Evolutionary conservation across 2,797 vertebrate genomes (phyloP).

Genomic region (Takifugu ocellatus): DNA sequence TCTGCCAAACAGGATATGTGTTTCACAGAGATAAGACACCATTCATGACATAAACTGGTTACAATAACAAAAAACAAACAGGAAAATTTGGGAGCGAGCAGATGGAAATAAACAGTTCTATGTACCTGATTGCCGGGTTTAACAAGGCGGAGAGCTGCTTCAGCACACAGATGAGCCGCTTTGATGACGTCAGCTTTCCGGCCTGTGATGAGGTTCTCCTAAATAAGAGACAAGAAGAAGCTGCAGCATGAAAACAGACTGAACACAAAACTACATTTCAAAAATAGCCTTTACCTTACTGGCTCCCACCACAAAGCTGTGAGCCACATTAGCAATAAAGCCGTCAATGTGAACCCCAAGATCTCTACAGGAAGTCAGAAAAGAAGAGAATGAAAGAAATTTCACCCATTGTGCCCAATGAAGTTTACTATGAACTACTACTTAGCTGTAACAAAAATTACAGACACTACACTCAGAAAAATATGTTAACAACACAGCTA

Average conservation of each 20-base stretch:
- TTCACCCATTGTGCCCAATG: neutral
- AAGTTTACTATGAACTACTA: no score
- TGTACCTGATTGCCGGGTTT: conserved; percentile 94
- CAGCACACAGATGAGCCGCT: conserved; percentile 91
- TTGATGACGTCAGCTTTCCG: conserved; percentile 94
- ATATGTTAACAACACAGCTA: conserved; percentile 16
- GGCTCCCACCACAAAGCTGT: conserved; percentile 88
- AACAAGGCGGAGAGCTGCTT: conserved; percentile 92
- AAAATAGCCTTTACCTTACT: conserved; percentile 76
- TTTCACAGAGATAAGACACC: no score
- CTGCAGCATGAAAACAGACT: neutral
- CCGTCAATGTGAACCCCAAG: conserved; percentile 94
- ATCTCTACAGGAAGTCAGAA: conserved; percentile 74
- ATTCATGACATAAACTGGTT: no score
- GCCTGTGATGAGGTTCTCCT: conserved; percentile 87
- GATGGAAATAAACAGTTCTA: neutral
- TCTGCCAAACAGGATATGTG: no score
- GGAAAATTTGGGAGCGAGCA: no score
- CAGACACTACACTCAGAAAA: neutral
- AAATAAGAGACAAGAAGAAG: conserved; percentile 1
- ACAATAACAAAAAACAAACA: no score
- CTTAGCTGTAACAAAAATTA: neutral
- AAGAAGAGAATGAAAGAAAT: conserved; percentile 2
- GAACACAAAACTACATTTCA: neutral
- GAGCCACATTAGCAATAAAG: conserved; percentile 94